phyloP scores from a whole-genome alignment of 2,797 vertebrate genomes.

The Rhinophrynus dorsalis region DNA sequence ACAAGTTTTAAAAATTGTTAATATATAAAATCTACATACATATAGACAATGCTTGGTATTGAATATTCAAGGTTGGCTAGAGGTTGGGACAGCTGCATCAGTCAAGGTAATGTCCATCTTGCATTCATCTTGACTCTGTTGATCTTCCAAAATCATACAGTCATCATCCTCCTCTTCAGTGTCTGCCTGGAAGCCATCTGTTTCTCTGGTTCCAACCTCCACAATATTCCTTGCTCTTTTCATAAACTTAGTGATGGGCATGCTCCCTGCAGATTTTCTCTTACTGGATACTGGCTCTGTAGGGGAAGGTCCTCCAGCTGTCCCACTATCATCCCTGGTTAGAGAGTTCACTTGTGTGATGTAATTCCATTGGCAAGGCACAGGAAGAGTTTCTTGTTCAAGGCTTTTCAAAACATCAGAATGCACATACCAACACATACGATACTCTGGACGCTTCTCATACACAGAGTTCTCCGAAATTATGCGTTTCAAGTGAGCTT shows the following conservation, averaged over 20 bases:
- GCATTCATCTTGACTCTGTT: slow-evolving; percentile 29
- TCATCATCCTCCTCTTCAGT: slow-evolving; percentile 89
- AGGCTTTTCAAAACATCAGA: slow-evolving; percentile 79
- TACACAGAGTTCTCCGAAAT: slow-evolving; percentile 89
- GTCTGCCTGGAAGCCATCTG: slow-evolving; percentile 94
- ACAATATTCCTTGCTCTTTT: slow-evolving; percentile 72
- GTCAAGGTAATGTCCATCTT: slow-evolving; percentile 11
- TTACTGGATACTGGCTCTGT: slow-evolving; percentile 64
- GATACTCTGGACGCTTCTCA: slow-evolving; percentile 82
- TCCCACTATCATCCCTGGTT: slow-evolving; percentile 55
- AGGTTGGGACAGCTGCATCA: slow-evolving; percentile 35
- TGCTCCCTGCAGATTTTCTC: slow-evolving; percentile 82
- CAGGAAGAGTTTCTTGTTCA: slow-evolving; percentile 78
- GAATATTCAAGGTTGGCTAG: background rate
- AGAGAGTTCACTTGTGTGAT: slow-evolving; percentile 79
- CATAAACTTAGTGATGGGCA: slow-evolving; percentile 97
- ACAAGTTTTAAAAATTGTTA: background rate
- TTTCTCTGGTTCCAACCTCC: slow-evolving; percentile 73
- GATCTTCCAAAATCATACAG: slow-evolving; percentile 75
- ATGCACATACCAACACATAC: slow-evolving; percentile 94
- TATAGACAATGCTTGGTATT: slow-evolving; percentile 49
- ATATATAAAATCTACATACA: slow-evolving; percentile 56
- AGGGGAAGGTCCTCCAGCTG: slow-evolving; percentile 51
- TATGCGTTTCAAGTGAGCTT: slow-evolving; percentile 83
- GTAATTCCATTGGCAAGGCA: slow-evolving; percentile 93